phyloP scores from a whole-genome alignment of 2,888 invertebrate species.

The Pristionchus arcanus region DNA sequence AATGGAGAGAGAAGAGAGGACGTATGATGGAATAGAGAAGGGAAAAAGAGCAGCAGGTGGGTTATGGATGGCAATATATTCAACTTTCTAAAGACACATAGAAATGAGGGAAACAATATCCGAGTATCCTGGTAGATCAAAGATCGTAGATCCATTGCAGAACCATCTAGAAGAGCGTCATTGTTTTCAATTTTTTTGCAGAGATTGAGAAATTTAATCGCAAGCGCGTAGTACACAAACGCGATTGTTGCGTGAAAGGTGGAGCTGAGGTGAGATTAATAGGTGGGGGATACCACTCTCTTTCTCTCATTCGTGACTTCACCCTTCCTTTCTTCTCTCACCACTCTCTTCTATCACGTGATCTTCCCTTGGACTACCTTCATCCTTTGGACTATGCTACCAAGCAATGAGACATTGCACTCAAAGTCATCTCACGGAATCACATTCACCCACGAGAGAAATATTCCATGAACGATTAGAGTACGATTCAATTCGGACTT shows the following conservation, averaged over 20 bases:
- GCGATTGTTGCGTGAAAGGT: slow-evolving; percentile 16
- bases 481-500: neutral
- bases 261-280: neutral
- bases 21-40: neutral
- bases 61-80: neutral
- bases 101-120: neutral
- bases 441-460: neutral
- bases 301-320: slow-evolving; percentile 22
- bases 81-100: neutral
- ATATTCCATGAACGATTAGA: slow-evolving; percentile 17
- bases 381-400: neutral
- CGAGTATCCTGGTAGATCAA: neutral
- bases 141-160: neutral
- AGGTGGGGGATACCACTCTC: slow-evolving; percentile 19
- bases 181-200: neutral
- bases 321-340: slow-evolving; percentile 11
- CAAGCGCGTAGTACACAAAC: neutral
- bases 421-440: neutral
- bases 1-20: slow-evolving; percentile 10
- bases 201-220: neutral
- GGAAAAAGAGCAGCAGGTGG: neutral
- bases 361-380: slow-evolving; percentile 16
- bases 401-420: neutral
- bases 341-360: slow-evolving; percentile 39
- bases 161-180: too few species aligned